Conservation (phyloP, 2,888 invertebrate species). For the Lasioglossum marginatum region DNA sequence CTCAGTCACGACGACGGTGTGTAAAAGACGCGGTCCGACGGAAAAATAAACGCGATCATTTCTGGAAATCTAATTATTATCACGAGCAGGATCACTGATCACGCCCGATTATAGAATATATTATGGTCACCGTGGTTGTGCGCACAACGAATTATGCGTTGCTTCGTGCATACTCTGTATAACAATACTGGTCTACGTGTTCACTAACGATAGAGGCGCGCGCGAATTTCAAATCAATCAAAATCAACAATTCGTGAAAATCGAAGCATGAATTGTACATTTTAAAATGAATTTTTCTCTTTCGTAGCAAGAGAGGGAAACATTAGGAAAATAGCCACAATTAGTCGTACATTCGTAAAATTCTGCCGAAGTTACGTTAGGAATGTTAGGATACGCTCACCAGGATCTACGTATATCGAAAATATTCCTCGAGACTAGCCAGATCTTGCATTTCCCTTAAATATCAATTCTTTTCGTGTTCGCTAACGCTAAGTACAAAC, state of each 20-base stretch:
- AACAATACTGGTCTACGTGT: constrained; percentile 54
- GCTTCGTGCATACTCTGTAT: constrained; percentile 46
- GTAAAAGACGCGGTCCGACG: constrained; percentile 54
- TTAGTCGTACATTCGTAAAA: neutral
- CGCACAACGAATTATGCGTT: constrained; percentile 47
- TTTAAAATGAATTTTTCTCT: constrained; percentile 35
- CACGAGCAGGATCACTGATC: constrained; percentile 37
- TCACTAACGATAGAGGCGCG: constrained; percentile 23
- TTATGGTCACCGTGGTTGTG: constrained; percentile 50
- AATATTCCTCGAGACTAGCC: constrained; percentile 18
- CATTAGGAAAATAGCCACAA: constrained; percentile 66
- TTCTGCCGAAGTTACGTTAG: constrained; percentile 6
- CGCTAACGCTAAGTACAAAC: constrained; percentile 40
- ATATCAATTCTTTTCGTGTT: constrained; percentile 28
- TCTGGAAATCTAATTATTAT: constrained; percentile 58
- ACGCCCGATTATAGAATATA: constrained; percentile 29
- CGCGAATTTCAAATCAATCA: constrained; percentile 9
- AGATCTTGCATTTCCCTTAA: constrained; percentile 24
- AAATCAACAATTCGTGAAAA: constrained; percentile 29
- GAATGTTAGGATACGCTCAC: neutral
- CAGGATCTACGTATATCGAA: constrained; percentile 8
- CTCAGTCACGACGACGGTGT: constrained; percentile 42
- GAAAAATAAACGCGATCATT: constrained; percentile 65
- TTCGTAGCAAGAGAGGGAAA: constrained; percentile 55
- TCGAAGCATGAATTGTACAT: constrained; percentile 52